Evolutionary conservation across 64 coral and sea anemone genomes (phyloP), one percentile per base, ranked within the genome.

Genomic region (Montipora sp.): DNA sequence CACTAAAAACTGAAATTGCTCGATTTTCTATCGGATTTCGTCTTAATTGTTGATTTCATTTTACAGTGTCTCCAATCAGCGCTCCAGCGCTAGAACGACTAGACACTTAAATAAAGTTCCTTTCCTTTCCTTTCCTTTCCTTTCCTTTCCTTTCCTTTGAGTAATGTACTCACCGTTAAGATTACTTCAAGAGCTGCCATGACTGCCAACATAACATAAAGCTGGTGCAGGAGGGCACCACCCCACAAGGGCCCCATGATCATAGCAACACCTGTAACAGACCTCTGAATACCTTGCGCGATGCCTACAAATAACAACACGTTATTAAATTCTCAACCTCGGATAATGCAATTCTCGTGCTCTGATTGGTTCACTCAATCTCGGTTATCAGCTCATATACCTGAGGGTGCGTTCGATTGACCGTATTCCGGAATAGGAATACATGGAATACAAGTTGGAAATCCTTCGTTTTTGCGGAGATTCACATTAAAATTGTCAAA

Each of bases 201-300:
- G 7, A 98, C 97, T 20, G 71, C 82, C 22, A 98, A 68, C 86
- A 96, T 93, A 4, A 92, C 36, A 43, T 85, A 96, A 21, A 96
- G 75, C 21, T 74, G 77, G 59, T 80, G 50, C 23, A 73, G 80
- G 12, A 98, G 97, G 1, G 94, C 92, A 51, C 78, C 97, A 48
- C 97, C 97, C 97, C 97, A 98, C 65, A 98, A 65, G 61, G 97
- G 92, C 3, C 97, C 97, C 55, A 98, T 75, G 53, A 98, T 98
- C 65, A 87, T 96, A 16, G 91, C 97, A 44, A 98, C 77, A 7
- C 97, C 94, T 75, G 94, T 83, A 18, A 83, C 79, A 0, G 97
- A 96, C 45, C 97, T 92, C 60, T 88, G 92, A 70, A 98, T 57
- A 51, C 97, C 97, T 79, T 98, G 97, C 3, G 84, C 74, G 13